A percentile compares a stretch with the other conserved stretches of the same genome.
Conservation (phyloP, 2,113 vertebrate genomes). For the Petromus typicus region DNA sequence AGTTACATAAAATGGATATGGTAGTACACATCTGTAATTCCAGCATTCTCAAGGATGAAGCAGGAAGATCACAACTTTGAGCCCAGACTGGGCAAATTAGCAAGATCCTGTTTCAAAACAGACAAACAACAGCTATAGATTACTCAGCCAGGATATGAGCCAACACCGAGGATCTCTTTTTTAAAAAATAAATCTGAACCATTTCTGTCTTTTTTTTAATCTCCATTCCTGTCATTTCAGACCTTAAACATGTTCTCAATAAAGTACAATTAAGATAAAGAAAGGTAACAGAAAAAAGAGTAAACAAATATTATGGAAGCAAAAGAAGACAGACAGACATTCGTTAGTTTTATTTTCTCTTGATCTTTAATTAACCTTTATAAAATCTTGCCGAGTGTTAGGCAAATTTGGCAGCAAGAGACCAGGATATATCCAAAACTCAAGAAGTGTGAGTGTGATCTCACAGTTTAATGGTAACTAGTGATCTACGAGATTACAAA, state of each 20-base stretch:
- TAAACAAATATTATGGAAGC: conserved; percentile 32
- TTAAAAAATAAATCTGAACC: neutral
- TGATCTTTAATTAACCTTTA: conserved; percentile 50
- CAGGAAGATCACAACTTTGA: neutral
- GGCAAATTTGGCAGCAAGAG: conserved; percentile 51
- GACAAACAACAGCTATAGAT: neutral
- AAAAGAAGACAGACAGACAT: neutral
- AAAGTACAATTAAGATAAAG: neutral
- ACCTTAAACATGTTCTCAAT: neutral
- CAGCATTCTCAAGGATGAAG: neutral
- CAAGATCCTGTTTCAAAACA: neutral
- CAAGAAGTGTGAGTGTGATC: conserved; percentile 1
- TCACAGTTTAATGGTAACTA: conserved; percentile 49
- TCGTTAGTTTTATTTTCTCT: conserved; percentile 38
- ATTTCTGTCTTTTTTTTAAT: neutral
- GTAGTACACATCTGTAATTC: neutral
- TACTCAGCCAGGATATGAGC: neutral
- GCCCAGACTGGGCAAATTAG: neutral
- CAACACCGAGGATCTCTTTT: neutral
- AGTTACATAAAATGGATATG: neutral
- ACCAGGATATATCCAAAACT: conserved; percentile 14
- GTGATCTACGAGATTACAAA: conserved; percentile 8
- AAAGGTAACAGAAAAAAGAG: neutral
- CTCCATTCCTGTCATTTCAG: neutral
- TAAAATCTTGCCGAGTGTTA: conserved; percentile 54